phyloP scores from a whole-genome alignment of 2,888 invertebrate species.

The Ommatoiulus sabulosus region DNA sequence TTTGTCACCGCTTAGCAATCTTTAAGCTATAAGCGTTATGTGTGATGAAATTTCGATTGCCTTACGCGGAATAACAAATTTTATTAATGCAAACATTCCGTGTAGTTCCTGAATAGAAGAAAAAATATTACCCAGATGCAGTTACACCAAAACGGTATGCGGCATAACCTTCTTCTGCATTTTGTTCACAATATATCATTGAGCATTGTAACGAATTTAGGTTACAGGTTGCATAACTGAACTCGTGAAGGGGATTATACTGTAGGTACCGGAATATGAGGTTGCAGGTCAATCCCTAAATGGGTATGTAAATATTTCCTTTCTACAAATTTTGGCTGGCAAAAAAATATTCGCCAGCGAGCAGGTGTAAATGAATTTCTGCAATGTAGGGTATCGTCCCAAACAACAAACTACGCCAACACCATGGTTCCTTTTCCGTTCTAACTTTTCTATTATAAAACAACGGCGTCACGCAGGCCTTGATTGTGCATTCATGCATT shows the following conservation, averaged over 20 bases:
- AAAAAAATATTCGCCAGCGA: not conserved
- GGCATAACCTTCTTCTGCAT: constrained; percentile 9
- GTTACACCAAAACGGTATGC: not conserved
- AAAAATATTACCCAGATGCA: not conserved
- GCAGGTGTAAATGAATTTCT: constrained; percentile 9
- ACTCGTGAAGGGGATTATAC: not conserved
- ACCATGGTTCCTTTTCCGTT: constrained; percentile 31
- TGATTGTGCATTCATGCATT: constrained; percentile 16
- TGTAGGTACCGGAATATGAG: constrained; percentile 4
- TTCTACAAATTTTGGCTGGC: not conserved
- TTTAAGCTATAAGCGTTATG: not conserved
- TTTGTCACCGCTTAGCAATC: not conserved
- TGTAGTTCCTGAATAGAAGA: not conserved
- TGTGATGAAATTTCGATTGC: not conserved
- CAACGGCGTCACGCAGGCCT: constrained; percentile 16
- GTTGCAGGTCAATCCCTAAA: constrained; percentile 21
- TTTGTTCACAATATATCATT: constrained; percentile 39
- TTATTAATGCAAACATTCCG: not conserved
- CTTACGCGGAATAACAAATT: no score
- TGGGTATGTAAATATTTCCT: constrained; percentile 31
- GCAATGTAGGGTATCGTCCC: constrained; percentile 24
- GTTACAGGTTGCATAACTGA: constrained; percentile 36
- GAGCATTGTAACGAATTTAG: constrained; percentile 38
- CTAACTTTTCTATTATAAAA: not conserved
- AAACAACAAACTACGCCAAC: not conserved